Base-by-base conservation (phyloP, 1,140 invertebrate genomes). In the Heliconius himera region DNA sequence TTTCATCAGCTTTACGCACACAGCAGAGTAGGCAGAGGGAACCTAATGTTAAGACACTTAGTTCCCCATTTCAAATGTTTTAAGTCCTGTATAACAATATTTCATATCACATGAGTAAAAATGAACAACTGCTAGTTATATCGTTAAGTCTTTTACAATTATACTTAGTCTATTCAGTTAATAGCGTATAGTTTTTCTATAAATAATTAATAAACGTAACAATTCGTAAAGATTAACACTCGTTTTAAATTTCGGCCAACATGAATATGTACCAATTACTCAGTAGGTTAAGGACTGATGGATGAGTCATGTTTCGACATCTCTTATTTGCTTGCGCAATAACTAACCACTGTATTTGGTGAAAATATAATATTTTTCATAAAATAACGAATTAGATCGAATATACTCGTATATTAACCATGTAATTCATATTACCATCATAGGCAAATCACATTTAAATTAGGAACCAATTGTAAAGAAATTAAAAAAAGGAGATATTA, bases 231-330 rank as follows among this genome's bases (percentile, higher is more conserved):
- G 9, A 5, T 13, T 74, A 36, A 54, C 8, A 1, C 60, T 74
- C 75, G 33, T 79, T 54, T 54, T 33, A 54, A 38, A 16, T n/a
- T 66, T 77, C 71, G 74, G 38, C 51, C 51, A 51, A 26, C 3
- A 76, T 18, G 8, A 78, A 73, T 70, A 74, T 73, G 70, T 49
- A 71, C 71, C 74, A 74, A 74, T 76, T 76, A 38, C 77, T 70
- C 72, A 79, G 60, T 82, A 79, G 81, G 81, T 79, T 77, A 77
- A 82, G 75, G 78, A 82, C 77, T 79, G 70, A 77, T 78, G 78
- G 77, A 80, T 82, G 75, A 83, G 76, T 83, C 79, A 78, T 82
- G 77, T 78, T 76, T 81, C 72, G n/a, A 78, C 73, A 75, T 81
- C 51, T 49, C 29, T 72, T 33, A 73, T 75, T 70, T 41, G 76